Base-by-base conservation (phyloP, 1,140 invertebrate species). In the Drosophila sp. region DNA sequence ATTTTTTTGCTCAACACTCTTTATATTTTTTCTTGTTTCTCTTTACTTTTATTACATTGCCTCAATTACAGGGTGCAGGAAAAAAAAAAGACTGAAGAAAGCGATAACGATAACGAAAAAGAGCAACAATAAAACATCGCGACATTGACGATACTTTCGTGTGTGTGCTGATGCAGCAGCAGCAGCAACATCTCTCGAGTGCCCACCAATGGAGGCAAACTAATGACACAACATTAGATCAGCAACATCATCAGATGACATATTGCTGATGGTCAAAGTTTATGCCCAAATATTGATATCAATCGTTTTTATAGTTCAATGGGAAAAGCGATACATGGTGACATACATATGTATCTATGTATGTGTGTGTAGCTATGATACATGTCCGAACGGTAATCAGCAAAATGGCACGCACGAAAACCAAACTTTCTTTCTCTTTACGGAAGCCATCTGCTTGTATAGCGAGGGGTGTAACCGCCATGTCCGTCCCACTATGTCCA, bases 241-340 rank as follows among this genome's bases (percentile, higher is more conserved):
- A 63, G 25, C 79, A 70, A 72, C 60, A 56, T 54, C 47, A 54
- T 57, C 62, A 41, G 47, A 57, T 40, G 58, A 60, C 70, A 76
- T 55, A 40, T 63, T 70, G 66, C 62, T 65, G 63, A 75, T 75
- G 66, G 66, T 25, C 66, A 60, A 67, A 74, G 75, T 75, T 78
- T 56, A 76, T 79, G 72, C 50, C 64, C 68, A 40, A 66, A 86
- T 87, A 86, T 86, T 86, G 83, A 86, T 87, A 86, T 83, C 83
- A 86, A 86, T 89, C 83, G 83, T 86, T 86, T 87, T 86, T 86
- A 70, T 82, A 61, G 44, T 50, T 50, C 44, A 50, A 50, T 50
- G 44, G 23, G 5, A 50, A 50, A 50, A 27, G 44, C 44, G 6
- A 50, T 17, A 27, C 44, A 47, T 47, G 23, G 44, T 47, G 17